Evolutionary conservation across 2,113 vertebrate genomes (phyloP).

Genomic region (Balaeniceps rex): DNA sequence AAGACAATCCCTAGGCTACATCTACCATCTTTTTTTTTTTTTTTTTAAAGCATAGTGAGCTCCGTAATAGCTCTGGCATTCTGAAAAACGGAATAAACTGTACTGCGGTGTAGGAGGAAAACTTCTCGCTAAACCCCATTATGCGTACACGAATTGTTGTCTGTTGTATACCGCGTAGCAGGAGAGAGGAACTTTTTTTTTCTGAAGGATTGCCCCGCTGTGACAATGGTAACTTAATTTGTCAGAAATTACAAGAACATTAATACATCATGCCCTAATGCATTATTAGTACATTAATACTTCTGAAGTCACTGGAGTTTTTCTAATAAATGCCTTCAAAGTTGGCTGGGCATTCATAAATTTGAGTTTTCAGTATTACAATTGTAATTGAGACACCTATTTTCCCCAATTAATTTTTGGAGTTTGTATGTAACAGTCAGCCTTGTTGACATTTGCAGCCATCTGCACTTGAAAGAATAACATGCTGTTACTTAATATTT

Average conservation of each 20-base stretch:
- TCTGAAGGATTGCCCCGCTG: not conserved
- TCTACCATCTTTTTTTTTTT: not conserved
- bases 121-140: not conserved
- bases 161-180: not conserved
- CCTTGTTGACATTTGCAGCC: conserved; percentile 19
- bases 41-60: not conserved
- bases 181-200: not conserved
- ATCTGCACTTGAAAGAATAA: not conserved
- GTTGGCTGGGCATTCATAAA: conserved; percentile 46
- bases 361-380: conserved; percentile 8
- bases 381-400: conserved; percentile 24
- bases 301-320: not conserved
- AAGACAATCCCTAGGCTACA: not conserved
- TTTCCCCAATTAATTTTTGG: conserved; percentile 8
- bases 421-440: conserved; percentile 39
- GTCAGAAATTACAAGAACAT: conserved; percentile 38
- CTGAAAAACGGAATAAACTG: not conserved
- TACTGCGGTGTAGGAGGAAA: not conserved
- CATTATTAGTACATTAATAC: conserved; percentile 28
- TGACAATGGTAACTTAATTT: conserved; percentile 52
- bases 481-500: conserved; percentile 20
- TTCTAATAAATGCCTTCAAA: conserved; percentile 42
- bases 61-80: not conserved
- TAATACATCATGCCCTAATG: conserved; percentile 45
- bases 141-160: not conserved